Base-by-base conservation (phyloP, 2,113 vertebrate genomes). In the Chloebia gouldiae region DNA sequence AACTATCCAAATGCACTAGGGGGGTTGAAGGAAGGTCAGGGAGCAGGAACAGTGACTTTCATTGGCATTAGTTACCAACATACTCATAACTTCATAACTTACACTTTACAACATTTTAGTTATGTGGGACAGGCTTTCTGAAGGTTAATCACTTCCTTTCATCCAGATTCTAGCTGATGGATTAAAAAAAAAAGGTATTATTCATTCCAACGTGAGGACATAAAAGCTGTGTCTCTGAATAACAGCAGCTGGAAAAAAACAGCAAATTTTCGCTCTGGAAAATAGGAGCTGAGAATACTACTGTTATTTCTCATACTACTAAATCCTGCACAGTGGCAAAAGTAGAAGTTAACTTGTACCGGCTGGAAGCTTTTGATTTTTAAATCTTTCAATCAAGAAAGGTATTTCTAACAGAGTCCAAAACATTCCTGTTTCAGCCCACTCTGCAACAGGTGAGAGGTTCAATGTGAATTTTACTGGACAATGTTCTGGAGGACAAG, bases 231-330 rank as follows among this genome's bases (percentile, higher is more conserved):
- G n/a, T 45, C 63, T 83, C 51, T 91, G 65, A 78, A 22, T 64
- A 93, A 90, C 56, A 96, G 72, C 72, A 96, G 79, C 92, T 78
- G 92, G 92, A 94, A 95, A 95, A 23, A 90, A 76, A 82, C 45
- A 72, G 59, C 23, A 75, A 66, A 96, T 49, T 80, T 37, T 59
- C 15, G 49, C 51, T 83, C 49, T n/a, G 75, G 37, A 88, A 96
- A 90, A 73, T 3, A 85, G 2, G 0, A 88, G 24, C 31, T 3
- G 13, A 86, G 39, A 59, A 66, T 1, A 0, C 18, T 80, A 76
- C 42, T 76, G 27, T 37, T 4, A 1, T 65, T 85, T 37, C 68
- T 87, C 20, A 31, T 35, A 25, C 37, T 51, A 49, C 19, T 70
- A 78, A 87, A 86, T 71, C 33, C 44, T 77, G 77, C n/a, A 73